Base-by-base conservation (phyloP, 2,888 invertebrate species). In the Caenorhabditis becei region DNA sequence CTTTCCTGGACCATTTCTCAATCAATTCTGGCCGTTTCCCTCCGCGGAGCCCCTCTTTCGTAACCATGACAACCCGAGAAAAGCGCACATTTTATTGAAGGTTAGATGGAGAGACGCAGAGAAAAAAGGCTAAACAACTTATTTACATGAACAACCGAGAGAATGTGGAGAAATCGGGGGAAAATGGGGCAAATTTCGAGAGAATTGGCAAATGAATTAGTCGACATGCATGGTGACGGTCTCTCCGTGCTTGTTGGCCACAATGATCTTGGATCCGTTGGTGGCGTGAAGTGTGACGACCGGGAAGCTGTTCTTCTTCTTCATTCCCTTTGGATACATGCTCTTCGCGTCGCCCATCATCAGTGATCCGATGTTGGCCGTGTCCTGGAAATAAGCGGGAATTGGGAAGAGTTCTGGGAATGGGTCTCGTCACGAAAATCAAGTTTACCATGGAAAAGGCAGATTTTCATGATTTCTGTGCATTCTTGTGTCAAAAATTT, bases 241-340 rank as follows among this genome's bases (percentile, higher is more conserved):
- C 41, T 80, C 80, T 8, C 70, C 70, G 53, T 75, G 66, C 41
- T 75, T 80, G 47, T 70, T 71, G 28, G 66, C 75, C 0, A 80
- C 47, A n/a, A 70, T 66, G 2, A 70, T 49, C 59, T 80, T 80
- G 10, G 58, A 59, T 41, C 74, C 74, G 44, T 70, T 56, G 20
- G 75, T 20, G 1, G 63, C 35, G 47, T 80, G 75, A 7, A 80
- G 41, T 0, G 69, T 69, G 24, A 80, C 20, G 16, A 75, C 70
- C 35, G 80, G 80, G 54, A 37, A 66, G 35, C 58, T 58, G 44
- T 61, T 66, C 75, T 80, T 80, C 65, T 75, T 71, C 23, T 66
- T 49, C 16, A 35, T 51, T 0, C 75, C 71, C 23, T 65, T 61
- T 4, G 70, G 59, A n/a, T 49, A 74, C 70, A 80, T 75, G 24